Base-by-base conservation (phyloP, 1,140 invertebrate species). In the Orius insidiosus region DNA sequence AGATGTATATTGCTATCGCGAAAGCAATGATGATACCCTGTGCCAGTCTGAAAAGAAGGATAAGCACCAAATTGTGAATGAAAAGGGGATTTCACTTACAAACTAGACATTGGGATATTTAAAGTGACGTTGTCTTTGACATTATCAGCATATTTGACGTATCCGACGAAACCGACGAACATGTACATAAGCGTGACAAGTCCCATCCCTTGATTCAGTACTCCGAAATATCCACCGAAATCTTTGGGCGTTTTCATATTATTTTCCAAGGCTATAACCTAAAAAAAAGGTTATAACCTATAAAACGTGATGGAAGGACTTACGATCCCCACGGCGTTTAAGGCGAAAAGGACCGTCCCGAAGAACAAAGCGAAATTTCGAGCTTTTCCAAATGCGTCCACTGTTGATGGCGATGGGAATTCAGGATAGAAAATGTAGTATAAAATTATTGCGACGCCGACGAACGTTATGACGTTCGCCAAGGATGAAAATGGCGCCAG, bases 1-100 rank as follows among this genome's bases (percentile, higher is more conserved):
- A 83, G 42, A 93, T 79, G 61, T 85, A 90, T 30, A 92, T 88
- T 1, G 86, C 84, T 1, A 90, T 53, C 0, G 85, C 80, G 60
- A 92, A 92, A 59, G 87, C 76, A 1, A 86, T 61, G 55, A 80
- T 79, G n/a, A 88, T 80, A 19, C 69, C 64, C 54, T 85, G 72
- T 10, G 85, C 78, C 52, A 87, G 64, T 38, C 86, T 89, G 65
- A 31, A 69, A 70, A 52, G 44, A 54, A 50, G 52, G 45, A 44
- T 33, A 7, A n/a, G 32, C 32, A 33, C 6, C n/a, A 33, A 33
- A 33, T 33, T 33, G n/a, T 7, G 6, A 7, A 33, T 33, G 32
- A 33, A 33, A 6, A 33, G n/a, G n/a, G 6, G n/a, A 7, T 33
- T 33, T 33, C 13, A 52, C 59, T 61, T 50, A 72, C 70, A 67